Evolutionary conservation across 1,140 invertebrate species (phyloP).

Genomic region (Aphidius ervi): DNA sequence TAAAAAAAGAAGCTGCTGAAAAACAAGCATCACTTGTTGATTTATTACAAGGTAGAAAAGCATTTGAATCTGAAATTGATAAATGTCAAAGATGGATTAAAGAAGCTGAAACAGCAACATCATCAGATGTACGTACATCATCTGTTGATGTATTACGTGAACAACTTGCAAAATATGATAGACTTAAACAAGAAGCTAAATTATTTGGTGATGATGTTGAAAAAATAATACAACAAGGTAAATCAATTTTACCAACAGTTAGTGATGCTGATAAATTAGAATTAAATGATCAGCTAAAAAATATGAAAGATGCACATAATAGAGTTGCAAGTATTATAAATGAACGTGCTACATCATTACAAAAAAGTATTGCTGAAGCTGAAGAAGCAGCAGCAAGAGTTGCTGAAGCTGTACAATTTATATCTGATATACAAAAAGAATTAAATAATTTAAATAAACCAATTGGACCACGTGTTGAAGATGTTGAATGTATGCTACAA

Average conservation of each 20-base stretch:
- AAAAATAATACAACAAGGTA: constrained; percentile 73
- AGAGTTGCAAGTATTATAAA: constrained; percentile 70
- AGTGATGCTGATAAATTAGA: constrained; percentile 80
- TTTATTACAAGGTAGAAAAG: constrained; percentile 68
- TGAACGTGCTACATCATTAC: constrained; percentile 67
- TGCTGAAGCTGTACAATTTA: constrained; percentile 73
- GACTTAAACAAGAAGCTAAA: constrained; percentile 70
- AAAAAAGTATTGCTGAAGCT: constrained; percentile 73
- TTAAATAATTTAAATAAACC: constrained; percentile 79
- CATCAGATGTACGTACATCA: constrained; percentile 71
- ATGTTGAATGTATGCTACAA: constrained; percentile 73
- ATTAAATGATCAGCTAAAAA: constrained; percentile 72
- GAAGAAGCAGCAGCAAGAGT: constrained; percentile 73
- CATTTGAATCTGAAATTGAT: constrained; percentile 76
- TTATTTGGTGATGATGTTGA: constrained; percentile 67
- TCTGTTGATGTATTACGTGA: constrained; percentile 79
- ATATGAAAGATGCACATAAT: constrained; percentile 71
- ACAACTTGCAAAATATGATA: constrained; percentile 78
- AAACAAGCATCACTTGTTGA: constrained; percentile 70
- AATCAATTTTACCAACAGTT: constrained; percentile 73
- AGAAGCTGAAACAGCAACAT: constrained; percentile 79
- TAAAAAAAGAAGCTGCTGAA: constrained; percentile 68
- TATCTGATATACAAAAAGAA: constrained; percentile 76
- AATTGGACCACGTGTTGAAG: constrained; percentile 78
- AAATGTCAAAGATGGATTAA: constrained; percentile 81